Base-by-base conservation (phyloP, 2,797 vertebrate species). In the Champsocephalus gunnari region DNA sequence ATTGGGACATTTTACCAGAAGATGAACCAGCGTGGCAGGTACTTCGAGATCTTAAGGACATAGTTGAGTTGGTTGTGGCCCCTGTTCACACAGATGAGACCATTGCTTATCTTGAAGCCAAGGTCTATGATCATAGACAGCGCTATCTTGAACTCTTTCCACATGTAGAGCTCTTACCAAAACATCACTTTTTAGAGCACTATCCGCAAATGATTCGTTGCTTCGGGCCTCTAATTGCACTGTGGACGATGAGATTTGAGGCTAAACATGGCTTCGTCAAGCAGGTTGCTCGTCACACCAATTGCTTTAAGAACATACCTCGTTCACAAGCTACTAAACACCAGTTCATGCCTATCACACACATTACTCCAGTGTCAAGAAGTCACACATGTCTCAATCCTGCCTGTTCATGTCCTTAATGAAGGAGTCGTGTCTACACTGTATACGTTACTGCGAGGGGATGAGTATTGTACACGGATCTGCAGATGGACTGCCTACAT, bases 351-450 rank as follows among this genome's bases (percentile, higher is more conserved):
- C 64, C 19, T 75, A 75, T 47, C 54, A 82, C 12, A 63, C 47
- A 51, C 4, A 28, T 28, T 28, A 4, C 28, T 28, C 28, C 28
- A 28, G 28, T 5, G 28, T 28, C 3, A 28, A 28, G 4, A 28
- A 28, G 28, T 28, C 28, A 28, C 53, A 21, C 17, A 83, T 75
- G 63, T 83, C 2, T 85, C 82, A 70, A 1, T 75, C 17, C 57
- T 87, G 47, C 82, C 77, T 75, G 70, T 89, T 19, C 49, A 82
- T 82, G 70, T 87, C 17, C 49, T 78, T 14, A 67, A 49, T 76
- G 74, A 85, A 10, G 16, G 21, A 82, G 44, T 38, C 8, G 34
- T 38, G 34, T 38, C 28, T 38, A 38, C 34, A 28, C 28, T 28
- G 28, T 28, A 28, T 28, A 28, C 4, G 28, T 28, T 28, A 28